These are phyloP conservation scores for Etheostoma perlongum DNA, from an alignment of 2,797 vertebrate species.

Conservation along the genomic window DNA sequence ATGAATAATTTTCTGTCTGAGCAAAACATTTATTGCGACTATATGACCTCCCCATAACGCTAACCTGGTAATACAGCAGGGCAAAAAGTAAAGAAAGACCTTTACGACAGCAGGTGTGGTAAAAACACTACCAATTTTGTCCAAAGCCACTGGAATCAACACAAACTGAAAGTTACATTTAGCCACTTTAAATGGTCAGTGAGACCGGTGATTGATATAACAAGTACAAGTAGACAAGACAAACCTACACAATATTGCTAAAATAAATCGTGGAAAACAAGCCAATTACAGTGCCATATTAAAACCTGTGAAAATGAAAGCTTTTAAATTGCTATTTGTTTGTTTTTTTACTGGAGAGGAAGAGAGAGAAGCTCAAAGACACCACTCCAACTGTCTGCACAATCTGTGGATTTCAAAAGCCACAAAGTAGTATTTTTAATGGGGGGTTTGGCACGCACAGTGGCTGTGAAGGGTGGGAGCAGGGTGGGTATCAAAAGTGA, in stretches of 20 bases:
- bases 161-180: too few species aligned
- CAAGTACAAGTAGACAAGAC: not conserved
- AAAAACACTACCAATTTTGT: too few species aligned
- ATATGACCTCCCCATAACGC: too few species aligned
- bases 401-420: slow-evolving; percentile 65
- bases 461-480: slow-evolving; percentile 43
- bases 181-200: not conserved
- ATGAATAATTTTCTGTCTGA: too few species aligned
- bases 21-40: too few species aligned
- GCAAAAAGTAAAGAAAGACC: too few species aligned
- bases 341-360: slow-evolving; percentile 16
- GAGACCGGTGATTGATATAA: not conserved
- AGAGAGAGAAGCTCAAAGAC: slow-evolving; percentile 42
- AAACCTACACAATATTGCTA: not conserved
- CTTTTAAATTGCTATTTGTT: not conserved
- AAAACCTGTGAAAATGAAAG: not conserved
- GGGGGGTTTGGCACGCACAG: slow-evolving; percentile 46
- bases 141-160: too few species aligned
- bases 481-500: slow-evolving; percentile 73
- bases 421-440: slow-evolving; percentile 47
- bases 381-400: slow-evolving; percentile 71
- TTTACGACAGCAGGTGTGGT: too few species aligned
- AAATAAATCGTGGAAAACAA: not conserved
- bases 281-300: not conserved
- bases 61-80: too few species aligned